Evolutionary conservation across 1,140 invertebrate species (phyloP).

Genomic region (Meloidogyne floridensis): DNA sequence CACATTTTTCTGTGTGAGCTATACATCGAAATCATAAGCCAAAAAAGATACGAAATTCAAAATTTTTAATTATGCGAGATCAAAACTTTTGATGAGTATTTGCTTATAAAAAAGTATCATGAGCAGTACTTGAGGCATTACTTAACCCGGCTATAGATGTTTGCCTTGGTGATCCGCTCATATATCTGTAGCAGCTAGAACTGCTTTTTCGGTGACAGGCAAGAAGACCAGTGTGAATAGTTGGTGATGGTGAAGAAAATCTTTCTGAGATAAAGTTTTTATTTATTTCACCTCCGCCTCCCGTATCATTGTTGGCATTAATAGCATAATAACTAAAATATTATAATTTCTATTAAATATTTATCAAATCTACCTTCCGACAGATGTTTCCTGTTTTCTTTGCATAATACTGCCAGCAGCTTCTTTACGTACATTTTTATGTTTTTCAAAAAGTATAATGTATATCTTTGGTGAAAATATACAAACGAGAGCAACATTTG

Average conservation of each 20-base stretch:
- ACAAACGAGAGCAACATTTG: slow-evolving; percentile 68
- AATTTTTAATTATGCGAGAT: background rate
- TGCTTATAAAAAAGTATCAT: slow-evolving; percentile 57
- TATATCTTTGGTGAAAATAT: slow-evolving; percentile 74
- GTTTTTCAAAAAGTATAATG: slow-evolving; percentile 73
- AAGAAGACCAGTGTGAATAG: slow-evolving; percentile 57
- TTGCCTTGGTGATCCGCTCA: background rate
- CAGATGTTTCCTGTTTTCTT: slow-evolving; percentile 40
- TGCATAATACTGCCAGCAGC: slow-evolving; percentile 58
- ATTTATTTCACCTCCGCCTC: slow-evolving; percentile 31
- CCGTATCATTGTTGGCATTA: slow-evolving; percentile 36
- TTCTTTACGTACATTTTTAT: slow-evolving; percentile 72
- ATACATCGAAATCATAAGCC: too few species aligned
- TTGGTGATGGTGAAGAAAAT: slow-evolving; percentile 35
- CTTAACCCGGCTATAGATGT: slow-evolving; percentile 41
- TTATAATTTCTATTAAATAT: slow-evolving; percentile 2
- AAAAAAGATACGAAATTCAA: too few species aligned
- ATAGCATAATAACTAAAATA: slow-evolving; percentile 32
- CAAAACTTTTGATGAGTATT: background rate
- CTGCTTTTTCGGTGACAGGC: slow-evolving; percentile 48
- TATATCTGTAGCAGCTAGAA: slow-evolving; percentile 15
- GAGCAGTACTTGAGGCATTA: slow-evolving; percentile 54
- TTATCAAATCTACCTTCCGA: background rate
- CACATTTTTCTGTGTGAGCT: too few species aligned
- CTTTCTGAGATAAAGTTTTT: background rate